phyloP scores from a whole-genome alignment of 2,113 vertebrate species.

The Gorsachius goisagi region DNA sequence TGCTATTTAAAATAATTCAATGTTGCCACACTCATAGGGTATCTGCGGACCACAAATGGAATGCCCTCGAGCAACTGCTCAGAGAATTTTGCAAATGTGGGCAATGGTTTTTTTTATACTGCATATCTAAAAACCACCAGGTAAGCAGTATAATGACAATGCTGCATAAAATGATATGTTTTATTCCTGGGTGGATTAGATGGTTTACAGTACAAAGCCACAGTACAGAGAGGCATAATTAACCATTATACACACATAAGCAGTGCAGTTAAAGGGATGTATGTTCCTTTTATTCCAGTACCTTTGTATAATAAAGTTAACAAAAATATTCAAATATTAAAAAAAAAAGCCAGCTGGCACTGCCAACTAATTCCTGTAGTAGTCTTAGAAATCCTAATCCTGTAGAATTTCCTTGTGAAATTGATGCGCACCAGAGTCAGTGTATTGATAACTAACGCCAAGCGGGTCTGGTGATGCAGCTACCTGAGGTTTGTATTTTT shows the following conservation, averaged over 20 bases:
- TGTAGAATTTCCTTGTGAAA: conserved; percentile 71
- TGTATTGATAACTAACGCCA: conserved; percentile 54
- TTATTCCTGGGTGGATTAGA: conserved; percentile 57
- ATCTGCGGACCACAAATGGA: conserved; percentile 20
- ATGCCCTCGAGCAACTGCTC: background rate
- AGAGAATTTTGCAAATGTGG: background rate
- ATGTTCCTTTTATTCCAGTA: conserved; percentile 76
- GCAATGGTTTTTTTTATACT: conserved; percentile 26
- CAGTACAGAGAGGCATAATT: conserved; percentile 59
- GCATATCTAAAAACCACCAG: conserved; percentile 49
- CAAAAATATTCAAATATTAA: conserved; percentile 74
- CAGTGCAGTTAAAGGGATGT: conserved; percentile 70
- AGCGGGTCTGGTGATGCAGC: conserved; percentile 66
- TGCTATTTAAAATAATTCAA: background rate
- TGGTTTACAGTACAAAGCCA: conserved; percentile 71
- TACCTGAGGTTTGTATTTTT: conserved; percentile 72
- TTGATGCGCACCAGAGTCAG: conserved; percentile 56
- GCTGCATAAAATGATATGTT: conserved; percentile 23
- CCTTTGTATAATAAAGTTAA: conserved; percentile 81
- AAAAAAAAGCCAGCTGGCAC: conserved; percentile 73
- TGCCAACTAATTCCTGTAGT: conserved; percentile 75
- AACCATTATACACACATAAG: conserved; percentile 52
- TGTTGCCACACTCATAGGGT: background rate
- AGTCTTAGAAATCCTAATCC: conserved; percentile 76
- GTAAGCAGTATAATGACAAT: conserved; percentile 30